Evolutionary conservation across 2,888 invertebrate species (phyloP).

Genomic region (Chironomus tentans): DNA sequence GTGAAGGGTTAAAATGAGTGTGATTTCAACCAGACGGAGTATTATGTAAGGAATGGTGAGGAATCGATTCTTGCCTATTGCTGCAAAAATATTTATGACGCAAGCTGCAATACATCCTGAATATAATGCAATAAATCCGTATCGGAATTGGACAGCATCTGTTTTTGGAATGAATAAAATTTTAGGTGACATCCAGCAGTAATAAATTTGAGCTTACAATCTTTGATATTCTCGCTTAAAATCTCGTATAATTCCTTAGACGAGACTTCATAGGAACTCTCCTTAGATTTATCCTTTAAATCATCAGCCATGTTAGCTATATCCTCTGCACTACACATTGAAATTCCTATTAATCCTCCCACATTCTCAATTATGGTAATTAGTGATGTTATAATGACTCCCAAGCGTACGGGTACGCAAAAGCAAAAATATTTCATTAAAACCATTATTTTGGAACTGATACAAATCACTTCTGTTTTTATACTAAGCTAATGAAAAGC

Average conservation of each 20-base stretch:
- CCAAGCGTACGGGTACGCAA: conserved; percentile 11
- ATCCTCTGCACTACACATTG: neutral
- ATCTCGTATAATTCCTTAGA: neutral
- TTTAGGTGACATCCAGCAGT: neutral
- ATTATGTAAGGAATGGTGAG: neutral
- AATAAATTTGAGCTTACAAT: neutral
- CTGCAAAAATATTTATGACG: neutral
- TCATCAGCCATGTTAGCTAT: neutral
- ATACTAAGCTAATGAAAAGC: too few relatives aligned
- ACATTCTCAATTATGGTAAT: neutral
- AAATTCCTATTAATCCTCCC: neutral
- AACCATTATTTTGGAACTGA: neutral
- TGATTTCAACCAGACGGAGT: neutral
- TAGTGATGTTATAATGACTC: conserved; percentile 2
- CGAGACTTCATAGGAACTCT: neutral
- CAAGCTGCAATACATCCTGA: neutral
- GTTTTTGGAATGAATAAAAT: neutral
- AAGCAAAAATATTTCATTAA: conserved; percentile 17
- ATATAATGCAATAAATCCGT: neutral
- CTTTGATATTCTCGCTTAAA: neutral
- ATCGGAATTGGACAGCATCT: conserved; percentile 3
- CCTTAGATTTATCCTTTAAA: neutral
- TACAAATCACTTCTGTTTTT: neutral
- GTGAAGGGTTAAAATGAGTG: neutral
- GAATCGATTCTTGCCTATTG: neutral